These are phyloP conservation scores for Noctua fimbriata DNA, from an alignment of 2,888 invertebrate genomes.

Conservation along the genomic window DNA sequence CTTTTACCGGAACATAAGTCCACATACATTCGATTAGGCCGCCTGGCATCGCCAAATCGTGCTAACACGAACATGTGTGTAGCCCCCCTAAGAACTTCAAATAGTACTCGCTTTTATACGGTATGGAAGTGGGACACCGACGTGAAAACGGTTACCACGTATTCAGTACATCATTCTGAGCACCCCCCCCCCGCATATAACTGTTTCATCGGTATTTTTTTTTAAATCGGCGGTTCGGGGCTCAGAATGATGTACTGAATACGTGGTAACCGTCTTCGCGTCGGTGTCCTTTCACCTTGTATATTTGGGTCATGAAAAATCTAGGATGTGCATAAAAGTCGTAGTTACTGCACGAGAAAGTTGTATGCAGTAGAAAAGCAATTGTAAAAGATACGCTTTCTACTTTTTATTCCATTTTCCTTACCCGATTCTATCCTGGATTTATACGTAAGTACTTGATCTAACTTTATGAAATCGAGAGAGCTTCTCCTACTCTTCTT, in stretches of 20 bases:
- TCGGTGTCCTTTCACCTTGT: too few relatives aligned
- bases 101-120: neutral
- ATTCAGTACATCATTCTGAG: too few relatives aligned
- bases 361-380: slow-evolving; percentile 23
- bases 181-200: too few relatives aligned
- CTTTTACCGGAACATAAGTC: neutral
- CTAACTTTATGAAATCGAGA: slow-evolving; percentile 11
- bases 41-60: neutral
- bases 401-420: slow-evolving; percentile 27
- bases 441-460: neutral
- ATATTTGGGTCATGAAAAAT: neutral
- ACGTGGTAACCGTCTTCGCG: too few relatives aligned
- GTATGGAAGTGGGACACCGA: too few relatives aligned
- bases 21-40: neutral
- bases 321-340: slow-evolving; percentile 9
- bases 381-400: slow-evolving; percentile 34
- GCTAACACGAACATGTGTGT: neutral
- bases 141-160: too few relatives aligned
- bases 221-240: too few relatives aligned
- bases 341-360: neutral
- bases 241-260: too few relatives aligned
- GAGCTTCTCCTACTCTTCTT: slow-evolving; percentile 11
- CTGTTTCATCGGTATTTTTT: too few relatives aligned
- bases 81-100: neutral
- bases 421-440: slow-evolving; percentile 22